These are phyloP conservation scores for Anoplophora glabripennis DNA, from an alignment of 1,140 invertebrate species.

Conservation along the genomic window DNA sequence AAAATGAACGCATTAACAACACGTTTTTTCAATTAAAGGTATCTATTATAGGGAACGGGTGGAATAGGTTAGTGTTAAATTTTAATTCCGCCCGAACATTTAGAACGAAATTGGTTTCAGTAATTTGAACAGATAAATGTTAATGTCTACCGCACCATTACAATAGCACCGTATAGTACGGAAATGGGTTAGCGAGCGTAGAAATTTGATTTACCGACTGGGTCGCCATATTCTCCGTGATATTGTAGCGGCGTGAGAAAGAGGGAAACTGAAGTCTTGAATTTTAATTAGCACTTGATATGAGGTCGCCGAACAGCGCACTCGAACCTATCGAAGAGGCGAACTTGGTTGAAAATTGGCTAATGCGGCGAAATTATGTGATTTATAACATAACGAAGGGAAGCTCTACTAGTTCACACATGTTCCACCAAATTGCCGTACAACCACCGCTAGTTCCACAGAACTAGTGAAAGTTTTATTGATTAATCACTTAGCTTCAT, in stretches of 20 bases:
- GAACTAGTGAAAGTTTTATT: slow-evolving; percentile 7
- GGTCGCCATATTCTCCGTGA: slow-evolving; percentile 27
- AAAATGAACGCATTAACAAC: too few relatives aligned
- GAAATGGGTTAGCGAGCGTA: slow-evolving; percentile 31
- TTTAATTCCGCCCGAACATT: slow-evolving; percentile 26
- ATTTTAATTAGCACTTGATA: slow-evolving; percentile 41
- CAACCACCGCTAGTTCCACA: background rate
- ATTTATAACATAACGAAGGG: slow-evolving; percentile 25
- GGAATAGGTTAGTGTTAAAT: slow-evolving; percentile 24
- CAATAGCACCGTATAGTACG: slow-evolving; percentile 22
- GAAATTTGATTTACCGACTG: slow-evolving; percentile 34
- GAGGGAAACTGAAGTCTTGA: slow-evolving; percentile 24
- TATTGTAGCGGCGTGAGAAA: slow-evolving; percentile 14
- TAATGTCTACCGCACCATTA: slow-evolving; percentile 32
- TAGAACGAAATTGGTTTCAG: slow-evolving; percentile 32
- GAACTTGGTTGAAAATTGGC: slow-evolving; percentile 20
- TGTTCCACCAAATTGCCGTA: slow-evolving; percentile 3
- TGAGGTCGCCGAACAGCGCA: slow-evolving; percentile 11
- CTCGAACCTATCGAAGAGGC: slow-evolving; percentile 22
- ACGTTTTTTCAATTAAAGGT: too few relatives aligned
- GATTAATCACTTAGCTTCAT: background rate
- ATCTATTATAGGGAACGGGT: background rate
- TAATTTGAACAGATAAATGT: slow-evolving; percentile 36
- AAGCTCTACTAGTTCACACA: slow-evolving; percentile 2
- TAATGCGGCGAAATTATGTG: slow-evolving; percentile 20